A percentile compares a stretch with the other conserved stretches of the same genome.
Conservation (phyloP, 2,888 invertebrate genomes). For the Rutpela maculata region DNA sequence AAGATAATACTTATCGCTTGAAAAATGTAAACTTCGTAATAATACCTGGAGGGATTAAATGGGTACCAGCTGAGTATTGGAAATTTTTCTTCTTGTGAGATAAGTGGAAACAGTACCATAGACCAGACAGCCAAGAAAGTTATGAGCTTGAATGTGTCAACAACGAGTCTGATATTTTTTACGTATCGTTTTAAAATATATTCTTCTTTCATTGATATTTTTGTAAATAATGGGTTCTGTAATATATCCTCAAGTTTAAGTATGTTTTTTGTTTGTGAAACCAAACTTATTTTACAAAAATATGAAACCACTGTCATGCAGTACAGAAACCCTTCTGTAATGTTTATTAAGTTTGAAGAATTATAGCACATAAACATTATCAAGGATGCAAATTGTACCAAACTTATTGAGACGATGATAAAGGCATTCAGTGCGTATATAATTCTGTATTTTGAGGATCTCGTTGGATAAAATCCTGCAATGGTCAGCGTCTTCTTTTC, state of each 20-base stretch:
- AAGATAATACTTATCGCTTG: constrained; percentile 48
- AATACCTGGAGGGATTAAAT: constrained; percentile 54
- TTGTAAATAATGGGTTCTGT: constrained; percentile 45
- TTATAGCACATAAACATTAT: constrained; percentile 34
- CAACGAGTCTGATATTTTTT: constrained; percentile 32
- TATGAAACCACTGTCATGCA: constrained; percentile 53
- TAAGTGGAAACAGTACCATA: constrained; percentile 50
- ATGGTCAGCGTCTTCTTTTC: constrained; percentile 50
- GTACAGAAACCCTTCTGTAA: constrained; percentile 50
- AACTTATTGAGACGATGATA: constrained; percentile 40
- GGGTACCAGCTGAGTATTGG: constrained; percentile 56
- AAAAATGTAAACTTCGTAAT: constrained; percentile 44
- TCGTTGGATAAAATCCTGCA: constrained; percentile 51
- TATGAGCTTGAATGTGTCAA: constrained; percentile 42
- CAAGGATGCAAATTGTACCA: constrained; percentile 31
- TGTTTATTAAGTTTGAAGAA: constrained; percentile 42
- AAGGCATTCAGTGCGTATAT: constrained; percentile 30
- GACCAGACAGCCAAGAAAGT: constrained; percentile 43
- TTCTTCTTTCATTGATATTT: constrained; percentile 40
- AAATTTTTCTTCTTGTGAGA: constrained; percentile 43
- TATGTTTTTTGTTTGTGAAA: constrained; percentile 34
- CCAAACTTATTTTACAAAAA: constrained; percentile 52
- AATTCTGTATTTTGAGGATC: constrained; percentile 32
- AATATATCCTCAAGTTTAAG: constrained; percentile 47
- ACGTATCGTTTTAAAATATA: constrained; percentile 39